Percentiles rank a stretch among this genome's conserved stretches.
These are phyloP conservation scores for Dicrostonyx torquatus DNA, from an alignment of 2,797 vertebrate species.

Conservation along the genomic window DNA sequence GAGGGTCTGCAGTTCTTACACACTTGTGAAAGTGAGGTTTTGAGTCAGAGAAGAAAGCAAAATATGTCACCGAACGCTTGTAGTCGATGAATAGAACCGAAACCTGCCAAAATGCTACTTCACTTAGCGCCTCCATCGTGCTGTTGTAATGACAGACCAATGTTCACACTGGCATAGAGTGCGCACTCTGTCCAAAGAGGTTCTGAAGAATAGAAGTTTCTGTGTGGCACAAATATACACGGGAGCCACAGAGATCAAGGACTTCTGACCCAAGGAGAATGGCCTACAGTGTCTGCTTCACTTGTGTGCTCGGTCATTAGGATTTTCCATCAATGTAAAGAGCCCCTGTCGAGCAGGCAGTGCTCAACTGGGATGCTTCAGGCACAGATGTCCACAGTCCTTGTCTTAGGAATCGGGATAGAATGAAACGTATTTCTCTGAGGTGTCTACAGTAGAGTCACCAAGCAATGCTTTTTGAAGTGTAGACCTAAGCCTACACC, in stretches of 20 bases:
- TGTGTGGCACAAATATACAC: constrained; percentile 48
- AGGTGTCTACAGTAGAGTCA: background rate
- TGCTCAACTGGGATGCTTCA: background rate
- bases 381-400: background rate
- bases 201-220: constrained; percentile 50
- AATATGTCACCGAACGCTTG: background rate
- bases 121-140: background rate
- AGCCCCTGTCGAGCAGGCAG: background rate
- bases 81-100: background rate
- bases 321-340: background rate
- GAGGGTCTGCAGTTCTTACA: background rate
- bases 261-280: constrained; percentile 15
- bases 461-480: background rate
- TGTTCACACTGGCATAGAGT: background rate
- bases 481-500: background rate
- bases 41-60: constrained; percentile 25
- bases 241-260: background rate
- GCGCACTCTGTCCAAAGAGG: background rate
- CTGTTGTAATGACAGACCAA: background rate
- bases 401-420: background rate
- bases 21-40: constrained; percentile 23
- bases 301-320: constrained; percentile 32
- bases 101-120: constrained; percentile 54
- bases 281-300: background rate
- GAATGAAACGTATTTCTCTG: background rate